Conservation (phyloP, 2,888 invertebrate genomes). For the Lutraria lutraria region DNA sequence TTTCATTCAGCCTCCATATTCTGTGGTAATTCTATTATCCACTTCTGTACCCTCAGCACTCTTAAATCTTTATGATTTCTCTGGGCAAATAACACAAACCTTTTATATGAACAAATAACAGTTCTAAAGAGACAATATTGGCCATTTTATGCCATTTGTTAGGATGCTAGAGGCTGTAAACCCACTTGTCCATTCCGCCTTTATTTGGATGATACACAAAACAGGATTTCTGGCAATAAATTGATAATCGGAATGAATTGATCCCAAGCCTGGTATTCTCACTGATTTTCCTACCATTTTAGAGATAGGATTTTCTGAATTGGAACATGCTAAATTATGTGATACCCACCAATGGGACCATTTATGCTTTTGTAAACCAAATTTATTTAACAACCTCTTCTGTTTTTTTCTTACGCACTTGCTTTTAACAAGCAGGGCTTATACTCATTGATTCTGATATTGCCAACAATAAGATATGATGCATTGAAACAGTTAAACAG, state of each 20-base stretch:
- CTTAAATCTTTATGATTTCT: slow-evolving; percentile 53
- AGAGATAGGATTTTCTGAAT: slow-evolving; percentile 7
- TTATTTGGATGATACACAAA: slow-evolving; percentile 72
- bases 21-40: slow-evolving; percentile 25
- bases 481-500: background rate
- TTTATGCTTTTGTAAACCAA: background rate
- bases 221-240: slow-evolving; percentile 63
- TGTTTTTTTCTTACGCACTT: background rate
- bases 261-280: slow-evolving; percentile 35
- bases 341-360: background rate
- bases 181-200: slow-evolving; percentile 59
- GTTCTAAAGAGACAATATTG: slow-evolving; percentile 68
- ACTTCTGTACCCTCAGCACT: slow-evolving; percentile 23
- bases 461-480: background rate
- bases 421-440: background rate
- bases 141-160: slow-evolving; percentile 65
- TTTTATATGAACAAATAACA: slow-evolving; percentile 68
- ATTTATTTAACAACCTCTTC: background rate
- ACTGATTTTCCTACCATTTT: slow-evolving; percentile 19
- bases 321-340: slow-evolving; percentile 11
- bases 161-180: slow-evolving; percentile 58
- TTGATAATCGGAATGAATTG: slow-evolving; percentile 68
- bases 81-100: slow-evolving; percentile 51
- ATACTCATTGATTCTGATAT: background rate
- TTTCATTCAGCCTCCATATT: background rate